Evolutionary conservation across 2,113 vertebrate genomes (phyloP), one percentile per base, ranked within the genome.

Genomic region (Symphodus melops): DNA sequence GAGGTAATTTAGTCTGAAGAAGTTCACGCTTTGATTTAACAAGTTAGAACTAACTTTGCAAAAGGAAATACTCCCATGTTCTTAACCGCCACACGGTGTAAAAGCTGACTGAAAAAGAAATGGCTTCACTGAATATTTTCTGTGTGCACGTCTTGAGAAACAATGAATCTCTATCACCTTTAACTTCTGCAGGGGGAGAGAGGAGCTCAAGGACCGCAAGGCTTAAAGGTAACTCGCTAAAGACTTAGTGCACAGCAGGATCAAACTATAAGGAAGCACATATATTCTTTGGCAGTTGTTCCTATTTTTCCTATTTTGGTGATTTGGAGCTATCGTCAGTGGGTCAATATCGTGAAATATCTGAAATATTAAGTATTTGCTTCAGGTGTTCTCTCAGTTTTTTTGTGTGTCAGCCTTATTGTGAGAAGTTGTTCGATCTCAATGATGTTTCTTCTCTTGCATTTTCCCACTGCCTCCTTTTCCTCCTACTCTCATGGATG

Each of bases 211-310:
- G 97, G 96, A 83, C 89, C 76, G 5, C 94, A 91, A 84, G 96
- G 96, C 81, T 67, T 93, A 58, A 97, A 97, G 96, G 96, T 97
- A 95, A 92, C 75, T 55, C 59, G 33, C 75, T 76, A 33, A 77
- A 72, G 57, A 61, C 62, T 53, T 17, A 20, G 28, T 17, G 42
- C n/a, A 21, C 36, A 77, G 19, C 55, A 71, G 52, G 7, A 33
- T 13, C 17, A 5, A 19, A 17, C 28, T 71, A 4, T 36, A 23
- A 59, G 20, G 28, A 42, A 44, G 10, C 33, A 44, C 14, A 23
- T 5, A 23, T 41, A 25, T 68, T 72, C 6, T 71, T 55, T 53
- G 33, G 36, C 39, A 68, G 61, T 5, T 44, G 25, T 37, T 1
- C 16, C 13, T n/a, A n/a, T n/a, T 5, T 41, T 60, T 23, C 9